phyloP scores from a whole-genome alignment of 2,797 vertebrate species.

The Spinus olivaceus region DNA sequence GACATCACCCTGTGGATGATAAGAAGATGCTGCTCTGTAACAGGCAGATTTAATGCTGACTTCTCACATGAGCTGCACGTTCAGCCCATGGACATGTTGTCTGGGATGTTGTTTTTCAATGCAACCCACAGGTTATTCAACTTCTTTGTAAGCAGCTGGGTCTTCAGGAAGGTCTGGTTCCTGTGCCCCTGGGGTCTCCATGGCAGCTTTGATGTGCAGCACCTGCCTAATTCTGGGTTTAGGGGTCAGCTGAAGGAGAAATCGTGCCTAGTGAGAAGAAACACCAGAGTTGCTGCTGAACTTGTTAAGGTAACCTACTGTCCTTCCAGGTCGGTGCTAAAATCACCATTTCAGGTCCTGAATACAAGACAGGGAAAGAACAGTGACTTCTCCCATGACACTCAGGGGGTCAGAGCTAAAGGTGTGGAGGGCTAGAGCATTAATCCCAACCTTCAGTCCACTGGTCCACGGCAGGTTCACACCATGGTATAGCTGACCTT shows the following conservation, averaged over 20 bases:
- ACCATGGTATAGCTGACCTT: background rate
- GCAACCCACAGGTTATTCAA: background rate
- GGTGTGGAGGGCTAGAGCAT: background rate
- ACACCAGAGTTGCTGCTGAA: background rate
- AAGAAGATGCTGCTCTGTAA: background rate
- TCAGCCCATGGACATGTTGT: background rate
- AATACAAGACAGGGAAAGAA: background rate
- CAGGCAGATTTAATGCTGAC: background rate
- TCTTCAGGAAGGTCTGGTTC: background rate
- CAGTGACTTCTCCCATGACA: background rate
- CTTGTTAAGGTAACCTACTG: background rate
- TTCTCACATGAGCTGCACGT: background rate
- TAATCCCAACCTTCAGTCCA: background rate
- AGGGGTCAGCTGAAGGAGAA: background rate
- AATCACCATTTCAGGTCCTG: background rate
- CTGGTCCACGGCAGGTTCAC: background rate
- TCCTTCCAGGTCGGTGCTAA: background rate
- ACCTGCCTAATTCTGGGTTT: background rate
- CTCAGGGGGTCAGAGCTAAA: background rate
- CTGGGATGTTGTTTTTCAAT: background rate
- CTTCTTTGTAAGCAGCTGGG: background rate
- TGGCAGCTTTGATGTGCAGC: background rate
- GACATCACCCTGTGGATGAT: too few species aligned
- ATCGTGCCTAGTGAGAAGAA: background rate
- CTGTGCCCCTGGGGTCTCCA: background rate